These are phyloP conservation scores for Eledona agricola DNA, from an alignment of 2,888 invertebrate genomes.

Conservation along the genomic window DNA sequence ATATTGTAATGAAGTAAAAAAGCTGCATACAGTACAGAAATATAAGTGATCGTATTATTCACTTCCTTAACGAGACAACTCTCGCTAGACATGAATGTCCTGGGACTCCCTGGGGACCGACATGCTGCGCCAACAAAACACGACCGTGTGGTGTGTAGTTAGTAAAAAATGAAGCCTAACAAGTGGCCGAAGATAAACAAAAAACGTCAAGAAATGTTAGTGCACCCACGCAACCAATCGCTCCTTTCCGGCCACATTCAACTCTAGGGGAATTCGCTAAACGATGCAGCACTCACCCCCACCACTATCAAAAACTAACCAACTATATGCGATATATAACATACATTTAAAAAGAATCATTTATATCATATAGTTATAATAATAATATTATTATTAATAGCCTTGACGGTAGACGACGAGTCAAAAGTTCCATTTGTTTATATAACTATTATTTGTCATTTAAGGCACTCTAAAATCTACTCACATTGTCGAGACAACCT, in stretches of 20 bases:
- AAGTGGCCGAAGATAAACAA: slow-evolving; percentile 23
- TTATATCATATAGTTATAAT: no score
- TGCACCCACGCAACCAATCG: slow-evolving; percentile 30
- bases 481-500: no score
- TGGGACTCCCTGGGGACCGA: slow-evolving; percentile 30
- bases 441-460: no score
- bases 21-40: slow-evolving; percentile 56
- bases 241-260: slow-evolving; percentile 19
- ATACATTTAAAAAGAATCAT: no score
- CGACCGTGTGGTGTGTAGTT: slow-evolving; percentile 21
- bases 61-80: slow-evolving; percentile 45
- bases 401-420: no score
- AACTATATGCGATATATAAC: no score
- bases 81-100: slow-evolving; percentile 56
- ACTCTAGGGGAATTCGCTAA: slow-evolving; percentile 17
- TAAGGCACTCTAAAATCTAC: no score
- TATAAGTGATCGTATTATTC: slow-evolving; percentile 50
- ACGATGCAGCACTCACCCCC: slow-evolving; percentile 4
- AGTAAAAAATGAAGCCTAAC: slow-evolving; percentile 28
- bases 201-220: slow-evolving; percentile 24
- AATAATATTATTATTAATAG: no score
- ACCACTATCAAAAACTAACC: slow-evolving; percentile 42
- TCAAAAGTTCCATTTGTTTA: no score
- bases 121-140: slow-evolving; percentile 24
- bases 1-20: slow-evolving; percentile 55